These are phyloP conservation scores for Thamnophis sirtalis DNA, from an alignment of 2,113 vertebrate genomes.

Conservation along the genomic window DNA sequence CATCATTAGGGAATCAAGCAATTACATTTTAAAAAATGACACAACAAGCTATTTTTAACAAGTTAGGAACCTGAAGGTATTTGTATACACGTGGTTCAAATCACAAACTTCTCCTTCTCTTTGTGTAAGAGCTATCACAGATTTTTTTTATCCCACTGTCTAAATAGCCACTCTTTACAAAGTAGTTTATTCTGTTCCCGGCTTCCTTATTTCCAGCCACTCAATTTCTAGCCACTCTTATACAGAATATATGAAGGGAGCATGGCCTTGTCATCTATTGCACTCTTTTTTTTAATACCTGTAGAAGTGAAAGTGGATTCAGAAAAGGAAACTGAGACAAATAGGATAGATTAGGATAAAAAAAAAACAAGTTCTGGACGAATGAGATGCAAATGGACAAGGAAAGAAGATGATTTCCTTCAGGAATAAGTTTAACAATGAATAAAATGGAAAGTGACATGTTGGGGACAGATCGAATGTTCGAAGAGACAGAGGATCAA, in stretches of 20 bases:
- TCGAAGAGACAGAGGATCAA: not conserved
- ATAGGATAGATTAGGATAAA: not conserved
- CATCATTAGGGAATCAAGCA: not conserved
- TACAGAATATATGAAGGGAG: not conserved
- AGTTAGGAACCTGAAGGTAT: not conserved
- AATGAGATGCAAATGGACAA: constrained; percentile 7
- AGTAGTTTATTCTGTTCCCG: not conserved
- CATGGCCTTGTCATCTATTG: not conserved
- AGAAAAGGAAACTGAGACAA: not conserved
- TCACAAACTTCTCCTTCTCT: not conserved
- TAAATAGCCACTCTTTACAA: not conserved
- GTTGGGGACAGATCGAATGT: not conserved
- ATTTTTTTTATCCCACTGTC: not conserved
- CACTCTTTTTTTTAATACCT: not conserved
- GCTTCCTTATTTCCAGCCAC: not conserved
- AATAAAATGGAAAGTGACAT: constrained; percentile 7
- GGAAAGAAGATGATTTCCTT: not conserved
- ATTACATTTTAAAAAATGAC: not conserved
- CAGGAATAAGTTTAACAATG: constrained; percentile 9
- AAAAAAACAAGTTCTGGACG: not conserved
- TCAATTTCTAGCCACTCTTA: not conserved
- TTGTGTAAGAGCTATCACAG: not conserved
- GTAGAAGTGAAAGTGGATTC: not conserved
- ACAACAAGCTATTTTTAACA: not conserved
- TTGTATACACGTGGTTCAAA: not conserved